Base-by-base conservation (phyloP, 1,140 invertebrate genomes). In the Lethrus apterus region DNA sequence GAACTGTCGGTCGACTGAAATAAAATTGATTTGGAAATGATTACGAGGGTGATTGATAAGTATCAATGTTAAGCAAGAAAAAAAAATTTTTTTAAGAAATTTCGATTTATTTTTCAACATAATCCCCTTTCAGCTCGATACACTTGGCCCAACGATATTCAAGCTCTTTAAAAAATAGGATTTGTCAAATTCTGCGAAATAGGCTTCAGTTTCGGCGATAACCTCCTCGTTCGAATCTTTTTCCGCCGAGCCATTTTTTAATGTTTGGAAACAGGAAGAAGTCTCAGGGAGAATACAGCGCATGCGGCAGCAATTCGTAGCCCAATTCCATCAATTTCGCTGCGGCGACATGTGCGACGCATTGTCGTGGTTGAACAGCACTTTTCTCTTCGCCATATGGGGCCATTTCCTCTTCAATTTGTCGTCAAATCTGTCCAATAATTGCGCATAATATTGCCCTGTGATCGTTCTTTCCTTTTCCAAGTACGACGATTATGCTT, bases 361-460 rank as follows among this genome's bases (percentile, higher is more conserved):
- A 15, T 13, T 33, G 17, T 33, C 32, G 17, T 2, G 32, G 17
- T 33, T 11, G 14, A 33, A 33, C 8, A 33, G 14, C 8, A 33
- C 17, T 33, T 26, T 26, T 26, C n/a, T 26, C 24, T 33, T 33
- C 32, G 32, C 32, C 17, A 33, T 11, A 2, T 33, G 32, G 13
- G 2, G 32, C 17, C 32, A n/a, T n/a, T 33, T 33, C 8, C 32
- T 33, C 32, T 33, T 33, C 17, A 13, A 11, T 33, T 33, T 15
- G n/a, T 11, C 32, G 32, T 33, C 32, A 15, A 33, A 33, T 33
- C 32, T 11, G n/a, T 33, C 8, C 44, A 60, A 41, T 44, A 56
- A 47, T 21, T 42, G 32, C 8, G 45, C 35, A 46, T 59, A 57
- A 44, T 58, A 56, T 24, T 43, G 33, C 29, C 48, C 50, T 10